phyloP scores from a whole-genome alignment of 2,113 vertebrate genomes.

The Genyomyrus donnyi region DNA sequence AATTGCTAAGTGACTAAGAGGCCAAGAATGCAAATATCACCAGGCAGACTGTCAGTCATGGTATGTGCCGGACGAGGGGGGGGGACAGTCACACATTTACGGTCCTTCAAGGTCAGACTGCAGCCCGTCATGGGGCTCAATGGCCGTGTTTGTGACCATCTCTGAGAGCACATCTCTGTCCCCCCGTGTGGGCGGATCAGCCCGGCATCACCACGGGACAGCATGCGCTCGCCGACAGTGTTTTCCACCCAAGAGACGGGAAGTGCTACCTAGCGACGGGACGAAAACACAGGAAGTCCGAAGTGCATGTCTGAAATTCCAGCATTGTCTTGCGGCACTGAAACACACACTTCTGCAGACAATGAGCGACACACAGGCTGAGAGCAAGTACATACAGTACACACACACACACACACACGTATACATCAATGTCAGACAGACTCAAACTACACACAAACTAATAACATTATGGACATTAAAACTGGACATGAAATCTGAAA shows the following conservation, averaged over 20 bases:
- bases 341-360: slow-evolving; percentile 30
- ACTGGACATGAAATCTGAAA: background rate
- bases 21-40: slow-evolving; percentile 41
- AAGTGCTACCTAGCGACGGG: slow-evolving; percentile 59
- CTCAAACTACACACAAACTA: background rate
- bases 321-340: slow-evolving; percentile 42
- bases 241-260: slow-evolving; percentile 53
- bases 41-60: slow-evolving; percentile 13
- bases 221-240: slow-evolving; percentile 18
- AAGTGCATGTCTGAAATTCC: slow-evolving; percentile 57
- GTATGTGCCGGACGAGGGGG: background rate
- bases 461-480: background rate
- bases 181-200: background rate
- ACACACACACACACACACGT: background rate
- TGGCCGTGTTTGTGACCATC: background rate
- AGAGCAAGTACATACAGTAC: slow-evolving; percentile 20
- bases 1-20: slow-evolving; percentile 51
- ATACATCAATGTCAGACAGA: background rate
- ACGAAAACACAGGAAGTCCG: slow-evolving; percentile 62
- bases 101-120: background rate
- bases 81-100: background rate
- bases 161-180: slow-evolving; percentile 2
- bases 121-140: background rate
- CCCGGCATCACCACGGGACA: slow-evolving; percentile 4
- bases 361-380: slow-evolving; percentile 34